Conservation (phyloP, 2,113 vertebrate species). For the Parotia lawesii region DNA sequence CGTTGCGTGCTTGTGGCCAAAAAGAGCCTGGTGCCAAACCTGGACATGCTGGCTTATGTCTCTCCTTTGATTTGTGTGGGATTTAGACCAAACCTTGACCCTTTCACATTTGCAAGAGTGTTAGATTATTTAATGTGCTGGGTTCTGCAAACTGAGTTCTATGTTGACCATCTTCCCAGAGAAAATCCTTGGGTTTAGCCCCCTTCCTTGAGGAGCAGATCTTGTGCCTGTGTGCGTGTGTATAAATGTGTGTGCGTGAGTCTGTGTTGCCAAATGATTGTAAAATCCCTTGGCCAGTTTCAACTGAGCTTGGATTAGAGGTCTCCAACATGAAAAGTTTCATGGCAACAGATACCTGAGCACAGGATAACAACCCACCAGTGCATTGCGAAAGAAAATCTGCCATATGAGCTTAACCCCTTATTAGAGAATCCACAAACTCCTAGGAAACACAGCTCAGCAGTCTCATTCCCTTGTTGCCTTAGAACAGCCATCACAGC, state of each 20-base stretch:
- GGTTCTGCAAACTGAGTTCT: neutral
- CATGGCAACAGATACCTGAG: neutral
- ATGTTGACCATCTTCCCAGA: neutral
- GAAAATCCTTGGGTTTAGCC: neutral
- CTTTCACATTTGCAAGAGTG: neutral
- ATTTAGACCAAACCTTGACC: neutral
- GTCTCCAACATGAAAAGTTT: conserved; percentile 3
- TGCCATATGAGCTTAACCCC: neutral
- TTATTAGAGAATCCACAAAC: neutral
- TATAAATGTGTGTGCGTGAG: neutral
- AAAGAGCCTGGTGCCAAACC: neutral
- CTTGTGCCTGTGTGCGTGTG: accelerated
- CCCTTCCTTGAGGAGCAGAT: neutral
- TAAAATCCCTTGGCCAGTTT: neutral
- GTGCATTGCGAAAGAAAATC: neutral
- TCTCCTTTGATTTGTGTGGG: neutral
- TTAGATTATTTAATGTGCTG: neutral
- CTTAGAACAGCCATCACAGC: neutral
- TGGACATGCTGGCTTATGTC: accelerated
- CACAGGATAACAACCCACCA: neutral
- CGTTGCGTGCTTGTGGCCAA: neutral
- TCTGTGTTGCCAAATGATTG: neutral
- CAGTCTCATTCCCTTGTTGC: neutral
- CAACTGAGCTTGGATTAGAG: neutral
- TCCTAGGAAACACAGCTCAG: neutral